Evolutionary conservation across 2,888 invertebrate species (phyloP), one percentile per base, ranked within the genome.

Genomic region (Eristalis pertinax): DNA sequence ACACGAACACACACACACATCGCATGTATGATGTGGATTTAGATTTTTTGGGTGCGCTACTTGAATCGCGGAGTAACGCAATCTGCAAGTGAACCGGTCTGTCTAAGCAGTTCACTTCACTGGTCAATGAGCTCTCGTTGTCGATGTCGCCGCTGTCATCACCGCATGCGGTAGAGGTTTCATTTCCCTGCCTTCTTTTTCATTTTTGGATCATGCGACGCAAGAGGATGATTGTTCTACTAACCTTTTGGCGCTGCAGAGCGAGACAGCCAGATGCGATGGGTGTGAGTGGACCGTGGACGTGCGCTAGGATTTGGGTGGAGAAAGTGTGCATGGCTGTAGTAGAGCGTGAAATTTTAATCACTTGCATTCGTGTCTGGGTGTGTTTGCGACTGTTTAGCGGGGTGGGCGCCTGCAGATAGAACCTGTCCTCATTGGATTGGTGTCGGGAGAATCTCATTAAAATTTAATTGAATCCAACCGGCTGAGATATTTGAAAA

Each of bases 401-500:
- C 43, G 32, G 58, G 11, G 60, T 38, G 1, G 32, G 29, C 41
- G 26, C 50, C 43, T 24, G 22, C 38, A 29, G 29, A 29, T 63
- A 63, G 29, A 63, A 63, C 32, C 63, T 4, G 26, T 65, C 19
- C 50, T 50, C 50, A 50, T 50, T 50, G 50, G 19, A 50, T 50
- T 50, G 35, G 26, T 72, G 63, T 84, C 75, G 62, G 65, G 67
- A 76, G 84, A 80, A 68, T 76, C 84, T 76, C 75, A 85, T 85
- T 85, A 80, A 76, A 81, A 68, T 85, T 80, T 72, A 76, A 81
- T 85, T 76, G 68, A 76, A 72, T 70, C 70, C 72, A 72, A 76
- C 72, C 65, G 65, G 43, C 64, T 70, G 41, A 72, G 67, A 72
- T 69, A 73, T 77, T 83, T 56, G 35, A 68, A 68, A 76, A 50